A percentile compares a stretch with the other conserved stretches of the same genome.
Conservation (phyloP, 2,888 invertebrate species). For the Drosophila sordidula region DNA sequence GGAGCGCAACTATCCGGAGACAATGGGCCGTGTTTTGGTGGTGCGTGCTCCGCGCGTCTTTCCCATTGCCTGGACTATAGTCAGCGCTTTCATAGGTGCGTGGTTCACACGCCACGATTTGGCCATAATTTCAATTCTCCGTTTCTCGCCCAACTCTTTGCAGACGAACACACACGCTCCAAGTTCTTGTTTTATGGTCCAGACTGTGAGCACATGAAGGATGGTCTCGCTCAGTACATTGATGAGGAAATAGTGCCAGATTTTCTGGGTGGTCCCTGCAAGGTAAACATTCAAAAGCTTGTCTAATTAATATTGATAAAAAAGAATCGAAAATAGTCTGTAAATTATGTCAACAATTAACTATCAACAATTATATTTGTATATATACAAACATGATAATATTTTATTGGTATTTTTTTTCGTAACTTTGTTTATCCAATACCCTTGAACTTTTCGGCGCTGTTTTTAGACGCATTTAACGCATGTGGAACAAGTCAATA, state of each 20-base stretch:
- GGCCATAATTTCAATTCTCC: not conserved
- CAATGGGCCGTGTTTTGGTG: slow-evolving; percentile 95
- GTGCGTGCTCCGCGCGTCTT: slow-evolving; percentile 97
- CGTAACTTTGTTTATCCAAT: slow-evolving; percentile 41
- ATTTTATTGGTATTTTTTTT: slow-evolving; percentile 58
- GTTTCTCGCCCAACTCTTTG: slow-evolving; percentile 30
- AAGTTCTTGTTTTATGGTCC: slow-evolving; percentile 97
- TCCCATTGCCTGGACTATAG: slow-evolving; percentile 97
- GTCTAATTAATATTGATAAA: not conserved
- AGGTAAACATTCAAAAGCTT: slow-evolving; percentile 86
- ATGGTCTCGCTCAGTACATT: slow-evolving; percentile 94
- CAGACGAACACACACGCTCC: slow-evolving; percentile 96
- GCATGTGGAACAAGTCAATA: slow-evolving; percentile 84
- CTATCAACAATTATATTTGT: slow-evolving; percentile 17
- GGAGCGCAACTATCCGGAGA: slow-evolving; percentile 97
- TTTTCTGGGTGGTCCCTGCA: slow-evolving; percentile 95
- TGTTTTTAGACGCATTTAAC: slow-evolving; percentile 74
- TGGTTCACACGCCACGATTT: not conserved
- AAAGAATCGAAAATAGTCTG: slow-evolving; percentile 1
- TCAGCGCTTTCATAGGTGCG: slow-evolving; percentile 95
- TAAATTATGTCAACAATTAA: not conserved
- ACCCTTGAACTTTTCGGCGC: slow-evolving; percentile 33
- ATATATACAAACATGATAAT: slow-evolving; percentile 26
- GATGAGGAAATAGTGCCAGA: slow-evolving; percentile 94
- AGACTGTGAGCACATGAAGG: slow-evolving; percentile 91